Percentiles rank a stretch among this genome's conserved stretches.
These are phyloP conservation scores for Epirrhoe alternata DNA, from an alignment of 2,888 invertebrate genomes.

Conservation along the genomic window DNA sequence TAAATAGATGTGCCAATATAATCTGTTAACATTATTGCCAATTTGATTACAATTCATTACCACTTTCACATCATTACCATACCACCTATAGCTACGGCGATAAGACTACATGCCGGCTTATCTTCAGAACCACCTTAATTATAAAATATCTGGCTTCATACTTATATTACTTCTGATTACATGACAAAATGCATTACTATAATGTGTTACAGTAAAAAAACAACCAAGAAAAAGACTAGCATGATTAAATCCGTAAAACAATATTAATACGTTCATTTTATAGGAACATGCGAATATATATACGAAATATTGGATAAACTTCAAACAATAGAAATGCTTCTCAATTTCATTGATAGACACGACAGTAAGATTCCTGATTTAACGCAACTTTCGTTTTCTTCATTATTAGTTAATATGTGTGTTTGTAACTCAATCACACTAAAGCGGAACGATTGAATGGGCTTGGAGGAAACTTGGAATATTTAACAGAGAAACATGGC, in stretches of 20 bases:
- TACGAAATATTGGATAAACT: neutral
- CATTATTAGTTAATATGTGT: neutral
- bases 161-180: neutral
- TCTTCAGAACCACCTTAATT: neutral
- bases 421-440: neutral
- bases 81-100: slow-evolving; percentile 5
- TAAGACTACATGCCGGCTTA: neutral
- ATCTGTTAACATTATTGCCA: slow-evolving; percentile 17
- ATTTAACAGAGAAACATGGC: neutral
- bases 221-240: slow-evolving; percentile 43
- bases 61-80: too few species aligned
- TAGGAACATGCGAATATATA: slow-evolving; percentile 26
- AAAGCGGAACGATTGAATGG: neutral
- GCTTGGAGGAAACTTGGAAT: neutral
- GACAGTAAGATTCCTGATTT: neutral
- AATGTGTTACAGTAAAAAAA: slow-evolving; percentile 21
- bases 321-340: neutral
- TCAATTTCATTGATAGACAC: slow-evolving; percentile 1
- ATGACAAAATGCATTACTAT: slow-evolving; percentile 6
- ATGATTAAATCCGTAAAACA: slow-evolving; percentile 45
- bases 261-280: slow-evolving; percentile 41
- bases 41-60: slow-evolving; percentile 12
- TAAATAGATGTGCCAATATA: slow-evolving; percentile 21
- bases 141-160: neutral
- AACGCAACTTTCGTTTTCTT: neutral